Evolutionary conservation across 2,888 invertebrate genomes (phyloP).

Genomic region (Perithous albicinctus): DNA sequence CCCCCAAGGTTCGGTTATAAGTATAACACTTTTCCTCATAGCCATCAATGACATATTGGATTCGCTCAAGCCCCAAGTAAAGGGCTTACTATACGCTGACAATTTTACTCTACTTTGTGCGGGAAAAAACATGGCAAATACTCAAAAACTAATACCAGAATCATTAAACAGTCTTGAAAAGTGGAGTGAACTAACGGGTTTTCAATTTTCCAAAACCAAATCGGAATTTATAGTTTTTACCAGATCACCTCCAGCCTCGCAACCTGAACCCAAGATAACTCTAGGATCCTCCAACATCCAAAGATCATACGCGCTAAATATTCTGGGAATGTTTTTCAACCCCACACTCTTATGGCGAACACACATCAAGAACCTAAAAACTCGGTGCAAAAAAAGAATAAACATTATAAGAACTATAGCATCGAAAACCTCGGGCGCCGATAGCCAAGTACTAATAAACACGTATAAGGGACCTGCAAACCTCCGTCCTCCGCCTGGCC

Average conservation of each 20-base stretch:
- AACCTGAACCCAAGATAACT: no score
- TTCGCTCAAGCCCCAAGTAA: conserved; percentile 10
- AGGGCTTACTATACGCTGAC: conserved; percentile 52
- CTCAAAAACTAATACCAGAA: no score
- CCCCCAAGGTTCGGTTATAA: conserved; percentile 52
- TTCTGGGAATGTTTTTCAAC: no score
- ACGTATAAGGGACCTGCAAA: no score
- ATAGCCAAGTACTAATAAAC: neutral
- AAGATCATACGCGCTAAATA: no score
- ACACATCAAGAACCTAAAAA: conserved; percentile 33
- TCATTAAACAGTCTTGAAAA: conserved; percentile 13
- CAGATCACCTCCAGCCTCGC: neutral
- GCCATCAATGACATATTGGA: conserved; percentile 48
- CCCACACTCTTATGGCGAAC: neutral
- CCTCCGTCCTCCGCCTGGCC: no score
- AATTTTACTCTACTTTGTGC: conserved; percentile 41
- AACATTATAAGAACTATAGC: conserved; percentile 40
- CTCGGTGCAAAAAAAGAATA: conserved; percentile 17
- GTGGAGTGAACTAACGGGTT: conserved; percentile 32
- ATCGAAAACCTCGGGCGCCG: conserved; percentile 41
- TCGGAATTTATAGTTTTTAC: conserved; percentile 43
- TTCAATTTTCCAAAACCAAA: conserved; percentile 53
- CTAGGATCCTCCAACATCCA: no score
- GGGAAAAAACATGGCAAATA: conserved; percentile 8
- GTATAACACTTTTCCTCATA: conserved; percentile 37